A percentile compares a stretch with the other conserved stretches of the same genome.
These are phyloP conservation scores for Parazoanthus atlanticus DNA, from an alignment of 92 coral and sea anemone species.

Conservation along the genomic window DNA sequence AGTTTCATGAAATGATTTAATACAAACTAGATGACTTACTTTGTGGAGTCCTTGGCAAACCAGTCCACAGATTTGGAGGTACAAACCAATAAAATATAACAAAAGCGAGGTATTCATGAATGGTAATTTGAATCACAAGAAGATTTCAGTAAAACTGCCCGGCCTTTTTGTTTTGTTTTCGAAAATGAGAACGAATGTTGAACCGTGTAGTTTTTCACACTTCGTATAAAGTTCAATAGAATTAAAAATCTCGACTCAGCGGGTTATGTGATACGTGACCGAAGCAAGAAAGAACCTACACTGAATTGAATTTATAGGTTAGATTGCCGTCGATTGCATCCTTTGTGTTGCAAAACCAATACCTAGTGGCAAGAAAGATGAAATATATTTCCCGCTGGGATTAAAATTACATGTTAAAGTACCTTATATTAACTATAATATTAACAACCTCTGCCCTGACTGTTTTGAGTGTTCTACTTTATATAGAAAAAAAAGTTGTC, in stretches of 20 bases:
- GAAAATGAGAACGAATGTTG: background rate
- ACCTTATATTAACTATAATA: no score
- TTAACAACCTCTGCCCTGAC: no score
- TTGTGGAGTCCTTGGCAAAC: background rate
- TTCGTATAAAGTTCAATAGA: no score
- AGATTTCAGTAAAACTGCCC: background rate
- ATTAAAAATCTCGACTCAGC: background rate
- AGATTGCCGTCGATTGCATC: conserved; percentile 2
- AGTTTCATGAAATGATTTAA: background rate
- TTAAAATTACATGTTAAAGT: background rate
- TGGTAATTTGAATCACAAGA: background rate
- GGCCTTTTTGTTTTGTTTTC: background rate
- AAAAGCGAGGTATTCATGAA: background rate
- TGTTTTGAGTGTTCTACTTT: background rate
- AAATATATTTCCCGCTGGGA: background rate
- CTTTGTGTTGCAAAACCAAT: background rate
- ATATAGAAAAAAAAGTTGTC: no score
- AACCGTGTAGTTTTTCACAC: background rate
- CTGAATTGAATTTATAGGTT: background rate
- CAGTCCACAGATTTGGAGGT: background rate
- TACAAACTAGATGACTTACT: background rate
- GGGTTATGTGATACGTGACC: background rate
- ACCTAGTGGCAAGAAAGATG: background rate
- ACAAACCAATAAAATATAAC: background rate
- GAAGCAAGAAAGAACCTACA: background rate